A percentile compares a stretch with the other conserved stretches of the same genome.
Evolutionary conservation across 2,888 invertebrate species (phyloP).

Genomic region (Leptogaster cylindrica): DNA sequence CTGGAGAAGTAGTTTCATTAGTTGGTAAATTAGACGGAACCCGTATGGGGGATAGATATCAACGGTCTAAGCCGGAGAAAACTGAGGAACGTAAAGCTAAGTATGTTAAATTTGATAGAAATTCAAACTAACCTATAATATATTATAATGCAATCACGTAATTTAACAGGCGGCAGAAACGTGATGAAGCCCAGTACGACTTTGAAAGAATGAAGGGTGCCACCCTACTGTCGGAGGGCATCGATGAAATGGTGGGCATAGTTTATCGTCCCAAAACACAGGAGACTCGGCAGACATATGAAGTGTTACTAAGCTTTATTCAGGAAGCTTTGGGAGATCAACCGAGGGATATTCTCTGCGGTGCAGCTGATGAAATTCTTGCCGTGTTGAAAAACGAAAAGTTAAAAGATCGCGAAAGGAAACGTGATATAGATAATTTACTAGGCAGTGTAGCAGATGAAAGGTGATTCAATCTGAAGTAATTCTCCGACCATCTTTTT

Average conservation of each 20-base stretch:
- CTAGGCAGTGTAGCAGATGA: constrained; percentile 86
- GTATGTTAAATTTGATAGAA: constrained; percentile 63
- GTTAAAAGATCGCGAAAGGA: constrained; percentile 90
- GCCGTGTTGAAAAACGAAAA: constrained; percentile 94
- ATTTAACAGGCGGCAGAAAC: constrained; percentile 73
- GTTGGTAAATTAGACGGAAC: constrained; percentile 89
- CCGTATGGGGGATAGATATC: constrained; percentile 95
- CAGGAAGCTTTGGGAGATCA: constrained; percentile 97
- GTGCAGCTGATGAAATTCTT: constrained; percentile 98
- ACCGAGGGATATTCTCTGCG: constrained; percentile 94
- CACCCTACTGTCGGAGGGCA: constrained; percentile 82
- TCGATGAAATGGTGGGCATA: constrained; percentile 93
- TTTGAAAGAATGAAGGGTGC: constrained; percentile 89
- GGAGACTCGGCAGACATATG: constrained; percentile 97
- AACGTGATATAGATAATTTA: constrained; percentile 87
- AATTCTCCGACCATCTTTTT: not conserved
- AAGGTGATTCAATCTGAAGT: constrained; percentile 52
- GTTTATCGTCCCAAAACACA: constrained; percentile 96
- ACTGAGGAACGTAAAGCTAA: constrained; percentile 93
- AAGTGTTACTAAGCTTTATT: constrained; percentile 92
- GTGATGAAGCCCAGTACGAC: constrained; percentile 93
- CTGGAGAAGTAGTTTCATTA: constrained; percentile 96
- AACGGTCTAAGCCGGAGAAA: constrained; percentile 90
- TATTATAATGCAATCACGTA: not conserved
- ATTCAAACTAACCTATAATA: not conserved